These are phyloP conservation scores for Apodemia zela DNA, from an alignment of 2,888 invertebrate species.

Conservation along the genomic window DNA sequence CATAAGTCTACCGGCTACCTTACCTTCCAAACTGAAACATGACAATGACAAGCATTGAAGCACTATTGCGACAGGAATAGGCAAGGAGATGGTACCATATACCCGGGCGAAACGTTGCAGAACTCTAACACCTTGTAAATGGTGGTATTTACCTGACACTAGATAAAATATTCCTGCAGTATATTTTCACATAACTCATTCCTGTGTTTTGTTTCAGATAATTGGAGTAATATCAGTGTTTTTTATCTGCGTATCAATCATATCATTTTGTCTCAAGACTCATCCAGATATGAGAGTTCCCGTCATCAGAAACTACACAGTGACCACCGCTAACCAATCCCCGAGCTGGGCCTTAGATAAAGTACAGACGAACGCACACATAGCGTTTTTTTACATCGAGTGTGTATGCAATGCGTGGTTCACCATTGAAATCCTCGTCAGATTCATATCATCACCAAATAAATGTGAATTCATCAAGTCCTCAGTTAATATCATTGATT, in stretches of 20 bases:
- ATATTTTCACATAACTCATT: too few species aligned
- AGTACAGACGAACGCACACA: constrained; percentile 96
- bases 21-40: too few species aligned
- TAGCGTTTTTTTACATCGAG: constrained; percentile 99
- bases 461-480: constrained; percentile 97
- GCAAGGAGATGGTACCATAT: too few species aligned
- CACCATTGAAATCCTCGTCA: constrained; percentile 95
- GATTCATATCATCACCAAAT: constrained; percentile 96
- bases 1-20: too few species aligned
- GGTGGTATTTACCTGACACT: too few species aligned
- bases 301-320: constrained; percentile 89
- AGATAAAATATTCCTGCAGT: too few species aligned
- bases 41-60: too few species aligned
- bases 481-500: constrained; percentile 99
- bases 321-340: constrained; percentile 86
- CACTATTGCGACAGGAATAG: too few species aligned
- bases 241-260: constrained; percentile 99
- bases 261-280: constrained; percentile 99
- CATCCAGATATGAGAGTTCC: constrained; percentile 99
- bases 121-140: too few species aligned
- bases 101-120: too few species aligned
- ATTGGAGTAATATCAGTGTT: constrained; percentile 99
- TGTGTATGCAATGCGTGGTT: constrained; percentile 99
- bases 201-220: constrained; percentile 84
- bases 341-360: constrained; percentile 93